A percentile compares a stretch with the other conserved stretches of the same genome.
These are phyloP conservation scores for Ochropleura plecta DNA, from an alignment of 2,888 invertebrate genomes.

Conservation along the genomic window DNA sequence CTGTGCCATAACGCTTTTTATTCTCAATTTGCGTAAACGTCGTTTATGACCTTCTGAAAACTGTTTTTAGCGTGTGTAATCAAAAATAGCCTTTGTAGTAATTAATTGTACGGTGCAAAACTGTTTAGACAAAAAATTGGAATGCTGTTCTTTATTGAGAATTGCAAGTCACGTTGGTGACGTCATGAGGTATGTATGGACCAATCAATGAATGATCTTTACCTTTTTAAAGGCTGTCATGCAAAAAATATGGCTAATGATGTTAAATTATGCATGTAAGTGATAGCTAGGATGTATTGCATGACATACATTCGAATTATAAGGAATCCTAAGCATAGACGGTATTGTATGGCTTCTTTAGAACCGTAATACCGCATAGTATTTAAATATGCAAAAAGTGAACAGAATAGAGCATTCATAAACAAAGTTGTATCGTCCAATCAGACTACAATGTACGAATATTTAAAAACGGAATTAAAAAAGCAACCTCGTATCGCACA, in stretches of 20 bases:
- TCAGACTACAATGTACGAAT: constrained; percentile 27
- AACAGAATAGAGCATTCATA: constrained; percentile 26
- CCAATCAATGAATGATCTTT: constrained; percentile 58
- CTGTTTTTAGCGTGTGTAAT: constrained; percentile 78
- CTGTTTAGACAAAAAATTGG: constrained; percentile 63
- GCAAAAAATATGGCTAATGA: constrained; percentile 37
- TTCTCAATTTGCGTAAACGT: constrained; percentile 66
- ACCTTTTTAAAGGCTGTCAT: constrained; percentile 38
- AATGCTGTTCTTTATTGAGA: constrained; percentile 58
- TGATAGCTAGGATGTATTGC: constrained; percentile 22
- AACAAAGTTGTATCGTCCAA: constrained; percentile 34
- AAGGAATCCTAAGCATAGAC: constrained; percentile 28
- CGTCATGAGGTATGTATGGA: constrained; percentile 56
- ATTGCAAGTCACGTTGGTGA: constrained; percentile 58
- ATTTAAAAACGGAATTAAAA: constrained; percentile 50
- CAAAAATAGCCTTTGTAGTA: constrained; percentile 85
- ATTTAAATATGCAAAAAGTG: constrained; percentile 3
- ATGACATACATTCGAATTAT: constrained; percentile 18
- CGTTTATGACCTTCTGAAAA: constrained; percentile 79
- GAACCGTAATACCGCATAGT: constrained; percentile 8
- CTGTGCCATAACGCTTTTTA: constrained; percentile 72
- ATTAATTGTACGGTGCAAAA: constrained; percentile 79
- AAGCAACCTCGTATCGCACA: constrained; percentile 42
- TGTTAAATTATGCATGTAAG: constrained; percentile 42
- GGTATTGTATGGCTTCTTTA: constrained; percentile 29